Evolutionary conservation across 2,797 vertebrate species (phyloP).

Genomic region (Petrocephalus sullivani): DNA sequence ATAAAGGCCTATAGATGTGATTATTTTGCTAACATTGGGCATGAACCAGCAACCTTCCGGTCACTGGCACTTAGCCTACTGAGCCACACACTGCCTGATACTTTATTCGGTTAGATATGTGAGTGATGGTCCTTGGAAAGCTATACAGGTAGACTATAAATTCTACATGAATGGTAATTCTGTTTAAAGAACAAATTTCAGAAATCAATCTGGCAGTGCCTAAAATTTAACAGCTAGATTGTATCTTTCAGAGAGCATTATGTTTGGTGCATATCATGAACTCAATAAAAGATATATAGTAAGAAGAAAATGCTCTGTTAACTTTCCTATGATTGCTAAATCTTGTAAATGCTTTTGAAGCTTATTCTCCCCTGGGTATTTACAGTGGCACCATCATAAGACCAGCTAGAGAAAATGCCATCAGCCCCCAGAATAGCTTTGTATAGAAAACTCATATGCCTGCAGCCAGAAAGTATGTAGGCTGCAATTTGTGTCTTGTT

Average conservation of each 20-base stretch:
- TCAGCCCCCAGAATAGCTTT: conserved; percentile 13
- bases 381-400: neutral
- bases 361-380: neutral
- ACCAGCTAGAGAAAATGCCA: conserved; percentile 8
- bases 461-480: conserved; percentile 17
- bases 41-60: neutral
- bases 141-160: neutral
- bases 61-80: neutral
- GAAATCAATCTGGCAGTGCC: neutral
- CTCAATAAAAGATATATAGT: neutral
- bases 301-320: neutral
- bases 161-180: neutral
- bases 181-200: neutral
- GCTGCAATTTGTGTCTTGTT: conserved; percentile 15
- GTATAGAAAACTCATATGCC: conserved; percentile 21
- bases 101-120: neutral
- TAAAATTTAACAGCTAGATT: neutral
- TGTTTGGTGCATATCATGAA: neutral
- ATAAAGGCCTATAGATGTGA: neutral
- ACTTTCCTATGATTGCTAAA: neutral
- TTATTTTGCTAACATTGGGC: neutral
- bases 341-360: neutral
- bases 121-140: neutral
- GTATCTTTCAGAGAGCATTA: neutral
- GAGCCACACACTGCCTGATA: neutral